A percentile compares a stretch with the other conserved stretches of the same genome.
phyloP scores from a whole-genome alignment of 2,113 vertebrate genomes.

The Ophthalmolycus amberensis region DNA sequence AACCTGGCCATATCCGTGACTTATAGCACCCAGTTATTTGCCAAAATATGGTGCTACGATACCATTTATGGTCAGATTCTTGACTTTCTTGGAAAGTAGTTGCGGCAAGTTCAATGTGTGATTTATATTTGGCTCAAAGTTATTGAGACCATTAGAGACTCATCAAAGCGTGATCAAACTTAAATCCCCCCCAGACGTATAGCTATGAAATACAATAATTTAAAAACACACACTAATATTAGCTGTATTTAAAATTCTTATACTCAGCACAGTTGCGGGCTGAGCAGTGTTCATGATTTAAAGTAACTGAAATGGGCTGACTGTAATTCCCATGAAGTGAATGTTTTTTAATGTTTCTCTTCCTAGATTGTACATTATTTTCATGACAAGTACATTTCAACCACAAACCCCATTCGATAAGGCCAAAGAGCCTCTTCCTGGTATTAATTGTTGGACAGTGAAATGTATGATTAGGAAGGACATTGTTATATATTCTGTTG shows the following conservation, averaged over 20 bases:
- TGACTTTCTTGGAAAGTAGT: slow-evolving; percentile 35
- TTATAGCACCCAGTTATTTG: slow-evolving; percentile 35
- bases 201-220: slow-evolving; percentile 37
- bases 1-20: slow-evolving; percentile 26
- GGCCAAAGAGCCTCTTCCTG: not conserved
- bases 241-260: slow-evolving; percentile 35
- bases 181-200: slow-evolving; percentile 4
- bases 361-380: not conserved
- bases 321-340: slow-evolving; percentile 20
- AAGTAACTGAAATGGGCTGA: slow-evolving; percentile 12
- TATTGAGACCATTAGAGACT: slow-evolving; percentile 48
- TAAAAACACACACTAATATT: slow-evolving; percentile 34
- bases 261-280: slow-evolving; percentile 7
- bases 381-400: slow-evolving; percentile 7
- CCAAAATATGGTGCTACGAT: slow-evolving; percentile 51
- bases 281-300: slow-evolving; percentile 26
- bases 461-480: slow-evolving; percentile 19
- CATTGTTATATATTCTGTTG: not conserved
- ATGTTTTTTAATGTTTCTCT: not conserved
- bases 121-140: slow-evolving; percentile 59
- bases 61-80: slow-evolving; percentile 71
- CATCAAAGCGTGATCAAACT: slow-evolving; percentile 35
- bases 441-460: not conserved
- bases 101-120: slow-evolving; percentile 36
- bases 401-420: slow-evolving; percentile 3